These are phyloP conservation scores for Xanthostigma xanthostigma DNA, from an alignment of 2,888 invertebrate species.

Conservation along the genomic window DNA sequence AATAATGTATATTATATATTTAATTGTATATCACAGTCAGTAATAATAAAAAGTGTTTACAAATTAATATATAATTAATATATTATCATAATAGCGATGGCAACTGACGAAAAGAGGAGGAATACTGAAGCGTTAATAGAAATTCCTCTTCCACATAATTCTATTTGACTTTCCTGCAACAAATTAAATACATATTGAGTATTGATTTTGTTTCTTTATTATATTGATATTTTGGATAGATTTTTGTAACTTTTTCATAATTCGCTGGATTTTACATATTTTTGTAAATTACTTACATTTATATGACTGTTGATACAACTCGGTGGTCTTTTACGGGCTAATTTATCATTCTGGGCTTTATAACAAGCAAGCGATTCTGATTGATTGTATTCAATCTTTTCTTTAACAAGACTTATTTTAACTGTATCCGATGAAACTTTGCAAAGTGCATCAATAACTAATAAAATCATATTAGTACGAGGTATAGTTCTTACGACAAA, in stretches of 20 bases:
- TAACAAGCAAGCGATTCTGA: conserved; percentile 14
- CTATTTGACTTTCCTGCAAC: not conserved
- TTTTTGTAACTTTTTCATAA: too few species aligned
- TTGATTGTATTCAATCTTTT: conserved; percentile 21
- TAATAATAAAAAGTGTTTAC: not conserved
- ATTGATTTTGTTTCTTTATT: not conserved
- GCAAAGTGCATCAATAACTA: conserved; percentile 58
- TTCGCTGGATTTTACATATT: too few species aligned
- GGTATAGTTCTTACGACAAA: conserved; percentile 62
- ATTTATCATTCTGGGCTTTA: conserved; percentile 28
- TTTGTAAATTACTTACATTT: conserved; percentile 39
- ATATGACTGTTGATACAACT: conserved; percentile 64
- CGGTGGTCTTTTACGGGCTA: conserved; percentile 50
- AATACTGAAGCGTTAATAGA: not conserved
- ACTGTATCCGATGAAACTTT: conserved; percentile 18
- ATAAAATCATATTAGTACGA: conserved; percentile 60
- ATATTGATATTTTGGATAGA: too few species aligned
- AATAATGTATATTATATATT: not conserved
- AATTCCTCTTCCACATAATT: not conserved
- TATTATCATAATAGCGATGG: too few species aligned
- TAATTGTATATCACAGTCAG: not conserved
- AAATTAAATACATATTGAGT: not conserved
- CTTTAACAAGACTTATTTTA: conserved; percentile 20
- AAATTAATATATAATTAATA: too few species aligned
- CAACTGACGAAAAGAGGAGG: not conserved